Base-by-base conservation (phyloP, 2,113 vertebrate species). In the Paraplagusia blochii region DNA sequence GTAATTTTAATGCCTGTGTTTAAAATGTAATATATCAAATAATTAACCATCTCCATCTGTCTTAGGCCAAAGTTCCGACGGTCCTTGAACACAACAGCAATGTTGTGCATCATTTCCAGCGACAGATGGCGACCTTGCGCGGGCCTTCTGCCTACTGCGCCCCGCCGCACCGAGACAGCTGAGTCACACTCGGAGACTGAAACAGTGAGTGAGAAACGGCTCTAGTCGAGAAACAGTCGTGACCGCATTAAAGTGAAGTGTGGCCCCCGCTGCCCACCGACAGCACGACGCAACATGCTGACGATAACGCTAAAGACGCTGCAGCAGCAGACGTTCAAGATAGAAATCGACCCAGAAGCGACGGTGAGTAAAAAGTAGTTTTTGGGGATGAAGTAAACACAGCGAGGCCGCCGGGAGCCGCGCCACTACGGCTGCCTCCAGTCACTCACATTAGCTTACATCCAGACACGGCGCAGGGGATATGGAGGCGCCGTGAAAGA, bases 321-420 rank as follows among this genome's bases (percentile, higher is more conserved):
- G 40, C 89, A 91, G 52, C 90, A 91, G 64, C 90, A 91, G 63
- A 91, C 90, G 16, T 91, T 91, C 71, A 89, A 87, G 57, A 82
- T 91, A 46, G 66, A 90, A 43, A 83, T 90, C 55, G 86, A 91
- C 52, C 76, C 83, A 44, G 85, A 90, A 58, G 39, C 83, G 62
- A 88, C 87, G 89, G 90, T 91, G 80, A 88, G 89, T 86, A 13
- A 13, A 40, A 80, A 80, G 22, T 29, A 29, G 76, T 81, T 74
- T 60, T 46, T 43, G 68, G 66, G 38, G 57, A 74, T 74, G 44
- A 70, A 68, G 84, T 85, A 84, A 86, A 84, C 76, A 82, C 49
- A 60, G 55, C 50, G 43, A 59, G 79, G 65, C 71, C 74, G 63
- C 63, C 76, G 76, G 51, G 50, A 17, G 66, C 65, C 71, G 61